Evolutionary conservation across 2,113 vertebrate species (phyloP).

Genomic region (Phalacrocorax aristotelis): DNA sequence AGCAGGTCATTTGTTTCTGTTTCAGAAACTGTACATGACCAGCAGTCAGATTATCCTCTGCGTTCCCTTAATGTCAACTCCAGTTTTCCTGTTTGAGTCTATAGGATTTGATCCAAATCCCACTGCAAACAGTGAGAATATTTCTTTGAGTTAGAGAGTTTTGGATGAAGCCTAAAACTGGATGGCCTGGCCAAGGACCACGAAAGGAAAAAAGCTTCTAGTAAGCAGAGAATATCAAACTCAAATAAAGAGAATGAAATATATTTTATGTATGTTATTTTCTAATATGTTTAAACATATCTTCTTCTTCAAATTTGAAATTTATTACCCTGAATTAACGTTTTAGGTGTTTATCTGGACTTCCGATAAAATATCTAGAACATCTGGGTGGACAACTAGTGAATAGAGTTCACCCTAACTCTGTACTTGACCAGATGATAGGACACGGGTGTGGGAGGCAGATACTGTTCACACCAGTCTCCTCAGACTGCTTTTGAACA

Average conservation of each 20-base stretch:
- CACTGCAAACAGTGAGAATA: background rate
- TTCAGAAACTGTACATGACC: background rate
- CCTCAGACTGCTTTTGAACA: background rate
- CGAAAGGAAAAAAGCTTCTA: background rate
- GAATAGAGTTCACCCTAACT: background rate
- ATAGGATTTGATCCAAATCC: background rate
- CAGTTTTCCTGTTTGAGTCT: background rate
- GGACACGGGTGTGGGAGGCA: background rate
- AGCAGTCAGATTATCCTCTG: background rate
- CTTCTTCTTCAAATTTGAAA: background rate
- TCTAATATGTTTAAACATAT: background rate
- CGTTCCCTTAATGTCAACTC: background rate
- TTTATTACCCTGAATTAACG: background rate
- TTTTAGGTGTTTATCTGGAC: slow-evolving; percentile 19
- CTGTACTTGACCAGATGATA: background rate
- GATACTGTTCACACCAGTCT: background rate
- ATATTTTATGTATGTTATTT: background rate
- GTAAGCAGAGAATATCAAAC: background rate
- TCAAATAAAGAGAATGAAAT: background rate
- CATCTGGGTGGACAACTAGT: background rate
- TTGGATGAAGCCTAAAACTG: background rate
- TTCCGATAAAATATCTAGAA: background rate
- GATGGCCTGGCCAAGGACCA: background rate
- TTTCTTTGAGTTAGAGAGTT: background rate
- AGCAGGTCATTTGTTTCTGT: background rate